phyloP scores from a whole-genome alignment of 2,888 invertebrate species.

The Synanthedon andrenaeformis region DNA sequence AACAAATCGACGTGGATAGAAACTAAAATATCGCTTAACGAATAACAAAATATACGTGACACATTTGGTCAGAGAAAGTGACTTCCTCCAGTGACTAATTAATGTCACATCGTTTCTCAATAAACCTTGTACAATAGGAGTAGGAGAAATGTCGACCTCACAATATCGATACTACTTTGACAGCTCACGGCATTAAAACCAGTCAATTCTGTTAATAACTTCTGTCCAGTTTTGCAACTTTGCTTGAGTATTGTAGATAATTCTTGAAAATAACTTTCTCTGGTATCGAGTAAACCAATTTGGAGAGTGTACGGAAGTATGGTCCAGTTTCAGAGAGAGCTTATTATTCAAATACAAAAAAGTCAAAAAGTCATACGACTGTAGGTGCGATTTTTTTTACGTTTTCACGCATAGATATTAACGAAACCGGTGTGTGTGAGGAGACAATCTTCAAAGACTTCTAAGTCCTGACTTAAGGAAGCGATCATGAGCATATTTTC shows the following conservation, averaged over 20 bases:
- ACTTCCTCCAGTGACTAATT: neutral
- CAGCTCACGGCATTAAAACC: slow-evolving; percentile 6
- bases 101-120: neutral
- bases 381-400: too few species aligned
- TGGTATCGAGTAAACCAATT: slow-evolving; percentile 5
- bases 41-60: too few species aligned
- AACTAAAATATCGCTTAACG: too few species aligned
- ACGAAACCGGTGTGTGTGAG: too few species aligned
- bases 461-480: too few species aligned
- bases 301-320: slow-evolving; percentile 34
- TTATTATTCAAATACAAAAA: slow-evolving; percentile 8
- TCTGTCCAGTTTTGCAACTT: slow-evolving; percentile 24
- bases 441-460: too few species aligned
- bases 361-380: neutral
- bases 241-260: slow-evolving; percentile 16
- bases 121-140: neutral
- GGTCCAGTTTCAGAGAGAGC: slow-evolving; percentile 53
- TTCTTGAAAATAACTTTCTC: slow-evolving; percentile 5
- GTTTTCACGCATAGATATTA: too few species aligned
- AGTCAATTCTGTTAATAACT: slow-evolving; percentile 14
- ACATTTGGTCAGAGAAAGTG: neutral
- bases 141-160: neutral
- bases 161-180: neutral
- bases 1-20: too few species aligned
- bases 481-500: too few species aligned